Evolutionary conservation across 2,797 vertebrate genomes (phyloP), one percentile per base, ranked within the genome.

Genomic region (Poecilia wingei): DNA sequence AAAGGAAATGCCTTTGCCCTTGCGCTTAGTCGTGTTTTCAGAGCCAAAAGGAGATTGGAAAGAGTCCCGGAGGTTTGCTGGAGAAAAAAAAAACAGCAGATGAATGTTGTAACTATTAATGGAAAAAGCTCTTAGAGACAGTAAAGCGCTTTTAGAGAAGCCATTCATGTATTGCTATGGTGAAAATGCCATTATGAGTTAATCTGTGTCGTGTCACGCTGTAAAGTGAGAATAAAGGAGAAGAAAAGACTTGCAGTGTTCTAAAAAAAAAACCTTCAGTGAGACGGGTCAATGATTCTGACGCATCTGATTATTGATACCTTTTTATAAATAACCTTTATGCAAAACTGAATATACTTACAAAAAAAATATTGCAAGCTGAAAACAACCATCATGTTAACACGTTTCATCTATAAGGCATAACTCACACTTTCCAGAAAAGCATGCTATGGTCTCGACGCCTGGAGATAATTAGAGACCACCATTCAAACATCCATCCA

Each of bases 161-260:
- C 18, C 31, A 66, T 16, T 0, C 49, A 84, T 43, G 69, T 71
- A 36, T 55, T 43, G 70, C 79, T 75, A 68, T 20, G 68, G 31
- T 41, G 31, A 72, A 78, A 57, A 77, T 59, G 59, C 16, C 45
- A 83, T 85, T 80, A 79, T 73, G 75, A 79, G 70, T 84, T 76
- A 78, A 9, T 81, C 72, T 84, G 47, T 71, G 72, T 70, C 68
- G 41, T 39, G 46, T 64, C 78, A 33, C 25, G 66, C 51, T 71
- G 76, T 57, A 39, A 28, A 36, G 46, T 51, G 16, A n/a, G 75
- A 74, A 72, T 9, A 72, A 43, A 76, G 28, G 71, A 43, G 7
- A 2, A 74, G 31, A 68, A 68, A 68, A 41, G 20, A 68, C 9
- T 36, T 4, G 36, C 36, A 22, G 61, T 4, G 61, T 64, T 36